phyloP scores from a whole-genome alignment of 1,140 invertebrate genomes.

The Scaptomyza pallida region DNA sequence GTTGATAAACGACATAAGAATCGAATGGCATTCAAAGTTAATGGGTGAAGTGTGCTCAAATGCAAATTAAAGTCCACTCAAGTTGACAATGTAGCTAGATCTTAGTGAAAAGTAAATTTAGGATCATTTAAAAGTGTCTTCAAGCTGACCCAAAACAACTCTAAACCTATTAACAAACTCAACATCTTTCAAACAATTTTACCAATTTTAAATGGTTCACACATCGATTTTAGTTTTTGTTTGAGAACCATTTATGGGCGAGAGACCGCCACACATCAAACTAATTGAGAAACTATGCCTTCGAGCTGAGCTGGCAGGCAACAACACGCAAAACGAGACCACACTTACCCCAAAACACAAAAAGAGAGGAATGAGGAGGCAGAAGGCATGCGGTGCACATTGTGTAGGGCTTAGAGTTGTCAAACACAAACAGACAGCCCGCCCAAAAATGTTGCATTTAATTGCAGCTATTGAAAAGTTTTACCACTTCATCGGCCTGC shows the following conservation, averaged over 20 bases:
- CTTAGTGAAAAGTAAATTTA: too few relatives aligned
- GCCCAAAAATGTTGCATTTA: conserved; percentile 72
- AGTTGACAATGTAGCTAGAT: too few relatives aligned
- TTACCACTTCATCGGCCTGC: conserved; percentile 7
- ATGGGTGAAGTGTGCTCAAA: not conserved
- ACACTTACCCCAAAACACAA: not conserved
- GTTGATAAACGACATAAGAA: conserved; percentile 13
- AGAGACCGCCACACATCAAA: conserved; percentile 57
- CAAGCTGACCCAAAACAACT: too few relatives aligned
- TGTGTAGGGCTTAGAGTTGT: conserved; percentile 5
- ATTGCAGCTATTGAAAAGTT: conserved; percentile 70
- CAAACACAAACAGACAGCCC: conserved; percentile 66
- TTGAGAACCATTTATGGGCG: conserved; percentile 51
- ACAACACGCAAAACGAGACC: conserved; percentile 8
- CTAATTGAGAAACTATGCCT: conserved; percentile 74
- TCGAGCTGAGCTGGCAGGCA: conserved; percentile 14
- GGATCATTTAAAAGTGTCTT: too few relatives aligned
- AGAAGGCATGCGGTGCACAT: not conserved
- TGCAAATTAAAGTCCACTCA: too few relatives aligned
- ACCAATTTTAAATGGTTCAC: not conserved
- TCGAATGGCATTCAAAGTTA: not conserved
- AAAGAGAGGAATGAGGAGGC: not conserved
- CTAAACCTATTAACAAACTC: not conserved
- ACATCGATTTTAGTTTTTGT: not conserved
- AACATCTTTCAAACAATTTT: not conserved